Evolutionary conservation across 2,888 invertebrate genomes (phyloP).

Genomic region (Cephonodes hylas): DNA sequence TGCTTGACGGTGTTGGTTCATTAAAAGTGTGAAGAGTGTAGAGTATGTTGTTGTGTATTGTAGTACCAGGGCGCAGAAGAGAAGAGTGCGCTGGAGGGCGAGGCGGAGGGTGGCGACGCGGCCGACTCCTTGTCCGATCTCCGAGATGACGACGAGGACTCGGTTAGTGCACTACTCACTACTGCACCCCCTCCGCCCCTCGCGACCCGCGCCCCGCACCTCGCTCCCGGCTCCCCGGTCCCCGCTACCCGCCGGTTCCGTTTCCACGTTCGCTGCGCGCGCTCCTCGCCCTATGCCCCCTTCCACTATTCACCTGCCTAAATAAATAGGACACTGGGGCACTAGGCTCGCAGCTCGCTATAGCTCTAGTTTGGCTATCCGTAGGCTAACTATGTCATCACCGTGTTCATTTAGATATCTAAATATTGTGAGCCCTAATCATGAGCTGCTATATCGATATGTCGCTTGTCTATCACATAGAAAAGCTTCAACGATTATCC

Average conservation of each 20-base stretch:
- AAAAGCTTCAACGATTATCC: slow-evolving; percentile 69
- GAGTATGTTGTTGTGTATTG: not conserved
- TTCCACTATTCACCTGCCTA: slow-evolving; percentile 37
- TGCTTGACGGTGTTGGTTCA: too few relatives aligned
- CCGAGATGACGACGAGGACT: slow-evolving; percentile 83
- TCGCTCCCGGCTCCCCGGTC: slow-evolving; percentile 26
- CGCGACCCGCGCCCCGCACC: slow-evolving; percentile 11
- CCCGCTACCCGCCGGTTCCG: slow-evolving; percentile 22
- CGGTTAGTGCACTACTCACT: slow-evolving; percentile 82
- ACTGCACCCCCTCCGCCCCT: slow-evolving; percentile 24
- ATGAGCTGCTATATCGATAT: slow-evolving; percentile 17
- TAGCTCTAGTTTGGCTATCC: slow-evolving; percentile 46
- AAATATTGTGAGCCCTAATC: slow-evolving; percentile 3
- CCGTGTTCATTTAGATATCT: slow-evolving; percentile 19
- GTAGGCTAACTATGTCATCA: slow-evolving; percentile 32
- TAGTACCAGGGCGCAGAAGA: slow-evolving; percentile 67
- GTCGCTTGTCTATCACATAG: slow-evolving; percentile 64
- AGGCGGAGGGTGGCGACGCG: slow-evolving; percentile 55
- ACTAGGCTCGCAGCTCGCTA: slow-evolving; percentile 52
- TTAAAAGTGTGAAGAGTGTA: not conserved
- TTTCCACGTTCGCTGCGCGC: slow-evolving; percentile 19
- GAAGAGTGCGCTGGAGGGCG: slow-evolving; percentile 53
- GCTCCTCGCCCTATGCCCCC: slow-evolving; percentile 26
- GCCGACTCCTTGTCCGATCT: slow-evolving; percentile 74
- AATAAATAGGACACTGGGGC: slow-evolving; percentile 69